These are phyloP conservation scores for Callinectes sapidus DNA, from an alignment of 2,888 invertebrate species.

Conservation along the genomic window DNA sequence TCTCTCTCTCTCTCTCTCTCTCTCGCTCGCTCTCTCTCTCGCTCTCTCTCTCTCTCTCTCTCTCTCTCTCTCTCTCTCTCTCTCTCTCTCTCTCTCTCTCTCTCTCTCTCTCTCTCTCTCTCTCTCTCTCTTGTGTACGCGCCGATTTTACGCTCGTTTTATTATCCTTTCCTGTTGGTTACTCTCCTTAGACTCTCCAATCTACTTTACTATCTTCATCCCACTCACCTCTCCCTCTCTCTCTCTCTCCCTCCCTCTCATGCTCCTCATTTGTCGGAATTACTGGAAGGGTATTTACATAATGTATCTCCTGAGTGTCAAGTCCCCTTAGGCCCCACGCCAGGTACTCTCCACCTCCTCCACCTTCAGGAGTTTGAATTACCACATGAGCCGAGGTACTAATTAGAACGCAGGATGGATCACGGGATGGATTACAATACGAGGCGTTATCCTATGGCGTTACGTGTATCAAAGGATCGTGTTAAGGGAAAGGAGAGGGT, in stretches of 20 bases:
- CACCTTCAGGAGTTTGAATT: constrained; percentile 8
- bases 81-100: background rate
- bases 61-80: constrained; percentile 13
- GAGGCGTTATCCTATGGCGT: background rate
- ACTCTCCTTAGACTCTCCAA: background rate
- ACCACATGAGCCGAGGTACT: background rate
- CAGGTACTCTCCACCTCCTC: background rate
- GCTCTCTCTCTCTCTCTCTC: background rate
- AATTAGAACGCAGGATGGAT: background rate
- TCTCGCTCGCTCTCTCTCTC: background rate
- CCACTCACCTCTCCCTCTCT: background rate
- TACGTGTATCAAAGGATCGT: background rate
- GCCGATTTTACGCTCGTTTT: background rate
- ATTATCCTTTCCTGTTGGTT: background rate
- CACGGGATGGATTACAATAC: background rate
- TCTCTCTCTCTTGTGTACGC: background rate
- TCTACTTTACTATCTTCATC: background rate
- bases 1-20: too few relatives aligned
- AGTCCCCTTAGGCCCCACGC: background rate
- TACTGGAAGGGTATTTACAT: background rate
- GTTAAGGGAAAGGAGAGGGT: background rate
- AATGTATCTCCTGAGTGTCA: background rate
- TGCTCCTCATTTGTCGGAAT: constrained; percentile 18
- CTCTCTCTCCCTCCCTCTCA: background rate
- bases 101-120: too few relatives aligned